A percentile compares a stretch with the other conserved stretches of the same genome.
phyloP scores from a whole-genome alignment of 2,888 invertebrate species.

The Netelia virgata region DNA sequence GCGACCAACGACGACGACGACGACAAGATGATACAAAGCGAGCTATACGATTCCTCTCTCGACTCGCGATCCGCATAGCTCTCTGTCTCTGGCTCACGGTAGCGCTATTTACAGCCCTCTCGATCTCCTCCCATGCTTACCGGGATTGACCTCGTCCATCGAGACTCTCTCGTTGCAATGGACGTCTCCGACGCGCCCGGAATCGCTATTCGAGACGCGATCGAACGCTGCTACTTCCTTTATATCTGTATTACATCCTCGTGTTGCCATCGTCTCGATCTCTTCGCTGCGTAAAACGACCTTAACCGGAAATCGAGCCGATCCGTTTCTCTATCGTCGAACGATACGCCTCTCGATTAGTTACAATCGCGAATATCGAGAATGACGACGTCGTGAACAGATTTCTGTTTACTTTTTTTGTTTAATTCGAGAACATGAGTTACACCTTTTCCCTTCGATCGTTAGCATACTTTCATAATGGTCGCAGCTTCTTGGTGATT shows the following conservation, averaged over 20 bases:
- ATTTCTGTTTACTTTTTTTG: no score
- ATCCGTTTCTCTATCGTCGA: background rate
- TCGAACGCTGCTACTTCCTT: constrained; percentile 64
- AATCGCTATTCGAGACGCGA: constrained; percentile 69
- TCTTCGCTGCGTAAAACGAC: constrained; percentile 27
- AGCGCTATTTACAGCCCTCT: constrained; percentile 81
- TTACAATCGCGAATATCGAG: no score
- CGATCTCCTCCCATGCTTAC: constrained; percentile 49
- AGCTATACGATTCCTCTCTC: constrained; percentile 56
- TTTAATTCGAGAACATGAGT: no score
- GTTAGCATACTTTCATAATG: no score
- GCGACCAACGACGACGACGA: constrained; percentile 49
- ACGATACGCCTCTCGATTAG: constrained; percentile 23
- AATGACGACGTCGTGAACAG: no score
- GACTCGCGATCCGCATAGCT: constrained; percentile 75
- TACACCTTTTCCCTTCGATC: no score
- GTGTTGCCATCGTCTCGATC: constrained; percentile 29
- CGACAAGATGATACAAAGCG: constrained; percentile 54
- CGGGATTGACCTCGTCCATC: constrained; percentile 54
- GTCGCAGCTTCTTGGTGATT: no score
- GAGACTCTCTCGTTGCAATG: constrained; percentile 70
- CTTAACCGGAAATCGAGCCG: background rate
- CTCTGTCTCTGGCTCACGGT: constrained; percentile 74
- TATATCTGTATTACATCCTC: constrained; percentile 33
- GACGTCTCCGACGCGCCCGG: constrained; percentile 76